Evolutionary conservation across 1,140 invertebrate genomes (phyloP).

Genomic region (Drosophila melanica): DNA sequence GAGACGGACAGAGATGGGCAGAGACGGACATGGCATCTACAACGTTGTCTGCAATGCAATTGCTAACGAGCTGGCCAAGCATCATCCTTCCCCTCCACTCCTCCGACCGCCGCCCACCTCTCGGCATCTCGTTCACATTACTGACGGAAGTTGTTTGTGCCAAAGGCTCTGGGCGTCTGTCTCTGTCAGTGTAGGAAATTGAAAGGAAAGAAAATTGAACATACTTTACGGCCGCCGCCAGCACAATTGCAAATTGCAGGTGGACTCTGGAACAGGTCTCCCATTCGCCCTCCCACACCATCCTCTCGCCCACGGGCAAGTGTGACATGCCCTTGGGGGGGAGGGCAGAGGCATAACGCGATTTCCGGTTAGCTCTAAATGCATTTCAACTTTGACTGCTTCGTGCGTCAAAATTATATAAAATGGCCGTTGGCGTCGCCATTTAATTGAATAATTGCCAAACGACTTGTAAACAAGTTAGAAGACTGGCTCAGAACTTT

Average conservation of each 20-base stretch:
- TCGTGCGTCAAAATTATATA: constrained; percentile 55
- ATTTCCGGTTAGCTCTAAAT: constrained; percentile 57
- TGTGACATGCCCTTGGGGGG: no score
- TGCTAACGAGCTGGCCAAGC: constrained; percentile 48
- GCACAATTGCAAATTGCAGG: constrained; percentile 35
- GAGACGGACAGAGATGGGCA: not conserved
- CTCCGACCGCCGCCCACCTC: no score
- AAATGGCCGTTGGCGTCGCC: constrained; percentile 50
- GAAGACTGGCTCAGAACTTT: constrained; percentile 36
- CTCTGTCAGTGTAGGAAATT: constrained; percentile 68
- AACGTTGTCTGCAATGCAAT: constrained; percentile 52
- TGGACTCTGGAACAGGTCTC: constrained; percentile 17
- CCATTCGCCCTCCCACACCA: no score
- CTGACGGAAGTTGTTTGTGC: constrained; percentile 61
- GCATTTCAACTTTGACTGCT: constrained; percentile 40
- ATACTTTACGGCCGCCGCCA: constrained; percentile 52
- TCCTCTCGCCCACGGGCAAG: no score
- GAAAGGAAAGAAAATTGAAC: constrained; percentile 64
- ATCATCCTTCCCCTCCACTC: not conserved
- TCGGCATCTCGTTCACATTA: constrained; percentile 13
- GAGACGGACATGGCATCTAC: not conserved
- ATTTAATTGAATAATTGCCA: constrained; percentile 76
- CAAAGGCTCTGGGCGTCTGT: constrained; percentile 44
- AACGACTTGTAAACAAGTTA: constrained; percentile 73
- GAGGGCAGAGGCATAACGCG: constrained; percentile 54